phyloP scores from a whole-genome alignment of 2,888 invertebrate genomes.

The Polia nebulosa region DNA sequence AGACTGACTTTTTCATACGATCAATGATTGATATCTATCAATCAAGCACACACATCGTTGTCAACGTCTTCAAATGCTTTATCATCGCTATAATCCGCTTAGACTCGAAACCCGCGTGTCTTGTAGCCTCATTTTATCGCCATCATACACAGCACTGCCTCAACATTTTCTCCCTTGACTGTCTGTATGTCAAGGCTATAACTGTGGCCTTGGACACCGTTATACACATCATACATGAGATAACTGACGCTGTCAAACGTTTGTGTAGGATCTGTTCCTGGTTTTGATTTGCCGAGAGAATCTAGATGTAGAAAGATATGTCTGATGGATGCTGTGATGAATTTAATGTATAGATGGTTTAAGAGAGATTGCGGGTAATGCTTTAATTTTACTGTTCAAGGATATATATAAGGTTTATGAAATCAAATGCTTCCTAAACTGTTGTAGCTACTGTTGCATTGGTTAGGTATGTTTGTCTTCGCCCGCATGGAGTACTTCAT shows the following conservation, averaged over 20 bases:
- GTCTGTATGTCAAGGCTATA: constrained; percentile 74
- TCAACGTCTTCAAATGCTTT: not conserved
- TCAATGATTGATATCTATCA: not conserved
- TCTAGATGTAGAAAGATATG: constrained; percentile 1
- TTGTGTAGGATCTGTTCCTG: constrained; percentile 20
- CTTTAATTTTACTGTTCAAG: not conserved
- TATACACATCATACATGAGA: constrained; percentile 63
- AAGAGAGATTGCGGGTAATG: not conserved
- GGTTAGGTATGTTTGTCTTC: not conserved
- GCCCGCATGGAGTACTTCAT: too few species aligned
- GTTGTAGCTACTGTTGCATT: not conserved
- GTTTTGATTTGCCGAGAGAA: not conserved
- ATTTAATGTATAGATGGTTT: not conserved
- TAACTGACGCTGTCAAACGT: constrained; percentile 42
- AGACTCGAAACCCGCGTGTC: constrained; percentile 42
- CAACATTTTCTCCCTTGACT: constrained; percentile 62
- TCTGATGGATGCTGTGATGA: not conserved
- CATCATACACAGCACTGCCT: constrained; percentile 71
- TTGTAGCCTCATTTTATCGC: constrained; percentile 70
- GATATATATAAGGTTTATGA: not conserved
- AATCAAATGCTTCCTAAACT: not conserved
- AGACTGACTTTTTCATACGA: not conserved
- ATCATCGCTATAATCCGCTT: not conserved
- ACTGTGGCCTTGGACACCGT: constrained; percentile 67
- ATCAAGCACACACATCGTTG: not conserved